These are phyloP conservation scores for Equus quagga DNA, from an alignment of 2,113 vertebrate species.

Conservation along the genomic window DNA sequence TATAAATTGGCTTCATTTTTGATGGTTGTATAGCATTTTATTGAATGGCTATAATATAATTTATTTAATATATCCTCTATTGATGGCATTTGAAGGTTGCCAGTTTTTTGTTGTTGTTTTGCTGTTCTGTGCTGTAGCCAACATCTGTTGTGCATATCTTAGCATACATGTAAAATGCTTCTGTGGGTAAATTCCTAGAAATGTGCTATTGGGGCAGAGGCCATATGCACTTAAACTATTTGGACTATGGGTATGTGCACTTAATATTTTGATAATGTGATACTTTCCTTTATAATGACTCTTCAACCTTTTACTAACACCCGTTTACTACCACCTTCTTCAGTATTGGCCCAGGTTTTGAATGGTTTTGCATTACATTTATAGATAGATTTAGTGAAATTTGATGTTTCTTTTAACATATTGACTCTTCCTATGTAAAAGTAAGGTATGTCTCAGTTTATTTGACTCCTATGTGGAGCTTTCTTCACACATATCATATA, in stretches of 20 bases:
- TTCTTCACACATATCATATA: not conserved
- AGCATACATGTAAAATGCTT: not conserved
- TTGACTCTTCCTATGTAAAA: fast-evolving
- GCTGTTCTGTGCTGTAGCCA: not conserved
- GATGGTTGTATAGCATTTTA: not conserved
- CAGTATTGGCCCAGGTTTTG: not conserved
- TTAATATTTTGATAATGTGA: not conserved
- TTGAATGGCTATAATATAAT: not conserved
- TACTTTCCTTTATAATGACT: not conserved
- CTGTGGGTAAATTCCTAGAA: not conserved
- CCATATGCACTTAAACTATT: not conserved
- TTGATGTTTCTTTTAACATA: not conserved
- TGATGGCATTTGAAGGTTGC: not conserved
- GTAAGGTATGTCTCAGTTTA: not conserved
- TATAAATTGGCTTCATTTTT: not conserved
- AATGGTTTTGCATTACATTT: not conserved
- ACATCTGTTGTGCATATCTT: not conserved
- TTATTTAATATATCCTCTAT: not conserved
- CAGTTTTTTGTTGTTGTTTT: not conserved
- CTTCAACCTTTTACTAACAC: not conserved
- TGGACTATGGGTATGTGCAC: not conserved
- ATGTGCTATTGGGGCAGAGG: not conserved
- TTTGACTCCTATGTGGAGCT: not conserved
- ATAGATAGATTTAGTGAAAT: not conserved
- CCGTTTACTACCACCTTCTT: no score